A percentile compares a stretch with the other conserved stretches of the same genome.
Evolutionary conservation across 1,140 invertebrate genomes (phyloP).

Genomic region (Laodelphax striatellus): DNA sequence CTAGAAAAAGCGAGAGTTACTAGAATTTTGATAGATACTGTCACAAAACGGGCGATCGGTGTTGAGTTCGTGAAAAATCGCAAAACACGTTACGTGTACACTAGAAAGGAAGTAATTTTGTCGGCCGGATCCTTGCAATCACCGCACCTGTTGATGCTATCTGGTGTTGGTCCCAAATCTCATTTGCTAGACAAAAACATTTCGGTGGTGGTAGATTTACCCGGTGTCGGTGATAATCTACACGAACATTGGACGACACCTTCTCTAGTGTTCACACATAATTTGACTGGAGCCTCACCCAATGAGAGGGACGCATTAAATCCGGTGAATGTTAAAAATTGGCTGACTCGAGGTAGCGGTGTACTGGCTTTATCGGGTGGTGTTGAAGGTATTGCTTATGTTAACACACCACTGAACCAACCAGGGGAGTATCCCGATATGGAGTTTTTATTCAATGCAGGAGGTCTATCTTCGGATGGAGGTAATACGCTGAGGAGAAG

Average conservation of each 20-base stretch:
- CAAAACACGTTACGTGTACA: slow-evolving; percentile 32
- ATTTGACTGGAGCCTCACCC: slow-evolving; percentile 38
- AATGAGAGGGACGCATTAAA: slow-evolving; percentile 11
- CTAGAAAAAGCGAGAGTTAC: slow-evolving; percentile 50
- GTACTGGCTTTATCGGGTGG: slow-evolving; percentile 36
- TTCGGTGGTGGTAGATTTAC: slow-evolving; percentile 46
- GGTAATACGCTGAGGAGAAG: slow-evolving; percentile 48
- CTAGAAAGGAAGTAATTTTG: slow-evolving; percentile 51
- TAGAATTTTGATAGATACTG: slow-evolving; percentile 50
- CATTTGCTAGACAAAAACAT: slow-evolving; percentile 57
- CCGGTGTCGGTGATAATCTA: slow-evolving; percentile 60
- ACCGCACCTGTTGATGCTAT: slow-evolving; percentile 58
- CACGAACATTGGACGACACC: slow-evolving; percentile 56
- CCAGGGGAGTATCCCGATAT: slow-evolving; percentile 51
- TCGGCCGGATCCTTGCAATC: slow-evolving; percentile 55
- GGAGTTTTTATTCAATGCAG: slow-evolving; percentile 61
- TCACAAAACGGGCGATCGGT: slow-evolving; percentile 44
- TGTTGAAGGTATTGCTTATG: slow-evolving; percentile 38
- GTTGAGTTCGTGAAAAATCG: slow-evolving; percentile 49
- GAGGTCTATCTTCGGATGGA: slow-evolving; percentile 54
- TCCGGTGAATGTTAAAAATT: slow-evolving; percentile 11
- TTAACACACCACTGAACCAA: slow-evolving; percentile 34
- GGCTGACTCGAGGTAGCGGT: slow-evolving; percentile 31
- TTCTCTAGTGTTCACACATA: slow-evolving; percentile 54
- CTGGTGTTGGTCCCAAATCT: slow-evolving; percentile 57